These are phyloP conservation scores for Telmatherina bonti DNA, from an alignment of 2,797 vertebrate species.

Conservation along the genomic window DNA sequence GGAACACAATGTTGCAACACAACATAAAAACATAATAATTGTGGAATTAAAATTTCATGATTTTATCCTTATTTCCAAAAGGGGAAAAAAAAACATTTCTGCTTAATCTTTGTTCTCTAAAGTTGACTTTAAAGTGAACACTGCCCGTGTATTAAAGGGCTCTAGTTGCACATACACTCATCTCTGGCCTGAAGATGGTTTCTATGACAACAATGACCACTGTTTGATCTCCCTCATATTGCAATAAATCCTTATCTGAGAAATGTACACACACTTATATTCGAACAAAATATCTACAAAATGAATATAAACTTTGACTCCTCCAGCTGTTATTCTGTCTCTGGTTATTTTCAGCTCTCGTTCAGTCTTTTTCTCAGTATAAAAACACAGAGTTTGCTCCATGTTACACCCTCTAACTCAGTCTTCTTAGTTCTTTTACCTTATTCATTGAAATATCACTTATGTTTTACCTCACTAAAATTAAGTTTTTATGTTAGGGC, in stretches of 20 bases:
- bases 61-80: not conserved
- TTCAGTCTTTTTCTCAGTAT: not conserved
- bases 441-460: not conserved
- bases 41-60: not conserved
- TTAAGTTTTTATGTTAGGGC: not conserved
- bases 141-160: not conserved
- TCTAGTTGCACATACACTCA: constrained; percentile 5
- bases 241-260: constrained; percentile 17
- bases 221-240: constrained; percentile 34
- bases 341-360: constrained; percentile 1
- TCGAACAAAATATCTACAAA: constrained; percentile 8
- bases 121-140: not conserved
- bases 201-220: constrained; percentile 34
- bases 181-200: constrained; percentile 25
- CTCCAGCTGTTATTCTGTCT: constrained; percentile 32
- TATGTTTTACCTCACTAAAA: not conserved
- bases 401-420: constrained; percentile 5
- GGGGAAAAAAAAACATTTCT: not conserved
- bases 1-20: not conserved
- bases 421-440: constrained; percentile 13
- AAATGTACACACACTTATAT: not conserved
- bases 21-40: not conserved
- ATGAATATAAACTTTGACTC: constrained; percentile 32
- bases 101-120: not conserved
- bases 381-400: not conserved